Base-by-base conservation (phyloP, 2,888 invertebrate genomes). In the Sicus ferrugineus region DNA sequence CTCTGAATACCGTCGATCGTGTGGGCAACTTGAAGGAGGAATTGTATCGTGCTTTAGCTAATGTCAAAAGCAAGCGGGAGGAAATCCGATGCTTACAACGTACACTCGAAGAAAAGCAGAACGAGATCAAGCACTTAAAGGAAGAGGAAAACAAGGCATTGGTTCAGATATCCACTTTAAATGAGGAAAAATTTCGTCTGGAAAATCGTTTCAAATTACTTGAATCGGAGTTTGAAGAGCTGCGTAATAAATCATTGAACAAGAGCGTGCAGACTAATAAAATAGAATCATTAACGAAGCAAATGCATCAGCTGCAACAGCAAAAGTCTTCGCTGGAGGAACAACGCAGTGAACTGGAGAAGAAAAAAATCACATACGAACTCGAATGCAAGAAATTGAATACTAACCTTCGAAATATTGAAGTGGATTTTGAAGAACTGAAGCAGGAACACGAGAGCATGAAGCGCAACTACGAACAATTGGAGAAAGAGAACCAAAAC, bases 61-160 rank as follows among this genome's bases (percentile, higher is more conserved):
- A 83, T 23, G 84, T 87, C 52, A 86, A 85, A 67, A 77, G 77
- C 1, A 88, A 88, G 73, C 82, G 87, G n/a, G 87, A 87, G 70
- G 87, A 88, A 74, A 87, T 88, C 48, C 85, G 84, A n/a, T 83
- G 83, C 52, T 75, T 88, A 28, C 86, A 87, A 70, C 83, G 85
- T 28, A 73, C 76, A 2, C 48, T 85, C 2, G 77, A 77, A 0
- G 78, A 78, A 4, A 82, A 81, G 52, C 77, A 79, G 34, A 69
- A 72, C 0, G 83, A 85, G 62, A 74, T 84, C 52, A 79, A 80
- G 14, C 68, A 63, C 3, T 68, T 83, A 2, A 83, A 80, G 58
- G 76, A 80, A 0, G 80, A 81, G 21, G 86, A 86, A 75, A 85
- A 85, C 68, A 79, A 77, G 63, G 77, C 80, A 0, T 71, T 85